These are phyloP conservation scores for Entosphenus tridentatus DNA, from an alignment of 2,113 vertebrate genomes.

Conservation along the genomic window DNA sequence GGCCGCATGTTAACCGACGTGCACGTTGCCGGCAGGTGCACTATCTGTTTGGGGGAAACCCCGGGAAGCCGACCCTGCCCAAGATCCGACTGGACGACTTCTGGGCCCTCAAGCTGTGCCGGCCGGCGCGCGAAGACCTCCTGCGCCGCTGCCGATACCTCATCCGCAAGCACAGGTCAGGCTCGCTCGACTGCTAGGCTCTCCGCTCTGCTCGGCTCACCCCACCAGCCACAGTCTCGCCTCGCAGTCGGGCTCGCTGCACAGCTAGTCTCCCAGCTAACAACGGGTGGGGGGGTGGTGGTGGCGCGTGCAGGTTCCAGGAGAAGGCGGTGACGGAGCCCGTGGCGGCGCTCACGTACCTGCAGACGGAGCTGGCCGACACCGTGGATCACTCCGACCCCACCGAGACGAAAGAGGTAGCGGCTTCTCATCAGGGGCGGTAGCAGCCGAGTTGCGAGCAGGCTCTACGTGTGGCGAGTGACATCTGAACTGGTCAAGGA, in stretches of 20 bases:
- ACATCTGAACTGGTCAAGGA: too few species aligned
- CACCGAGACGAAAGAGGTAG: slow-evolving; percentile 86
- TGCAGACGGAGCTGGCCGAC: slow-evolving; percentile 82
- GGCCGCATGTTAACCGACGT: too few species aligned
- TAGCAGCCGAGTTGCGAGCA: too few species aligned
- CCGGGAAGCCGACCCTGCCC: slow-evolving; percentile 88
- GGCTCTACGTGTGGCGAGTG: too few species aligned
- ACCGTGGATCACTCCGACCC: slow-evolving; percentile 95
- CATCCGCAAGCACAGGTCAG: slow-evolving; percentile 77
- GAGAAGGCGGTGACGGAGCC: slow-evolving; percentile 88
- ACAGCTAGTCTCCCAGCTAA: too few species aligned
- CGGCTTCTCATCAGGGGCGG: too few species aligned
- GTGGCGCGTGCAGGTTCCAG: slow-evolving; percentile 45
- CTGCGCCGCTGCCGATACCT: slow-evolving; percentile 95
- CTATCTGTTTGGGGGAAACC: slow-evolving; percentile 95
- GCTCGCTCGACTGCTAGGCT: too few species aligned
- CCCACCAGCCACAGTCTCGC: too few species aligned
- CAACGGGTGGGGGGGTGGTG: too few species aligned
- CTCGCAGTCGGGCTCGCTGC: too few species aligned
- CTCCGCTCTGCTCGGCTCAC: too few species aligned
- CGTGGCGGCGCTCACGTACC: slow-evolving; percentile 72
- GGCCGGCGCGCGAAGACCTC: slow-evolving; percentile 88
- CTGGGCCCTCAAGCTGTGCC: slow-evolving; percentile 90
- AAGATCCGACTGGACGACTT: slow-evolving; percentile 98
- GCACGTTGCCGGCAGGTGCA: slow-evolving; percentile 37